phyloP scores from a whole-genome alignment of 2,888 invertebrate species.

The Gisinianus flammeolus region DNA sequence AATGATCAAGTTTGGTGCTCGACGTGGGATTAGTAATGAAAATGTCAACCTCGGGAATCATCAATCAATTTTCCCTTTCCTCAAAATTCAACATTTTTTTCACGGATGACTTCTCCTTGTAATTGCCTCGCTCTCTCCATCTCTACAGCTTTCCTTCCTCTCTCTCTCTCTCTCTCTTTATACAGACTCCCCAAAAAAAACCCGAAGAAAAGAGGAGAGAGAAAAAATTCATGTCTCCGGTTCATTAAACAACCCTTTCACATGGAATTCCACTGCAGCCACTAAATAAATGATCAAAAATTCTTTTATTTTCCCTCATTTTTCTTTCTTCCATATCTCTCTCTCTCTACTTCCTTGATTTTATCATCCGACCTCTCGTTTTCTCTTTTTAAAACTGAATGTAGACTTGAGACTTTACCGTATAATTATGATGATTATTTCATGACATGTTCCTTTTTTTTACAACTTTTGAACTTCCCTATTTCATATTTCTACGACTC shows the following conservation, averaged over 20 bases:
- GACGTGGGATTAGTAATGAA: slow-evolving; percentile 54
- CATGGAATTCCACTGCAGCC: neutral
- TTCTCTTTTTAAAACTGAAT: neutral
- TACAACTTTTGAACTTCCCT: too few relatives aligned
- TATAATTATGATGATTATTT: too few relatives aligned
- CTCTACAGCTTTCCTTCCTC: slow-evolving; percentile 31
- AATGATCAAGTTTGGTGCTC: slow-evolving; percentile 25
- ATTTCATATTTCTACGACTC: too few relatives aligned
- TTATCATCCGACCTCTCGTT: neutral
- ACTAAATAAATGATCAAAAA: neutral
- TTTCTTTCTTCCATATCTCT: neutral
- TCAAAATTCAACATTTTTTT: slow-evolving; percentile 53
- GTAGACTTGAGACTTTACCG: too few relatives aligned
- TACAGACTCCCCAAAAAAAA: too few relatives aligned
- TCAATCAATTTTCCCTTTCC: slow-evolving; percentile 57
- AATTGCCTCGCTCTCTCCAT: slow-evolving; percentile 45
- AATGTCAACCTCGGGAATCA: slow-evolving; percentile 45
- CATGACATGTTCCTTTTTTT: too few relatives aligned
- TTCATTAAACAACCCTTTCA: slow-evolving; percentile 53
- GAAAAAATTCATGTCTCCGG: slow-evolving; percentile 48
- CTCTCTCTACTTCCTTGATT: neutral
- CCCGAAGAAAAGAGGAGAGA: neutral
- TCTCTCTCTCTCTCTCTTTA: slow-evolving; percentile 13
- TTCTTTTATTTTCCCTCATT: neutral
- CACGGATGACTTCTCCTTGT: slow-evolving; percentile 54